Conservation (phyloP, 1,140 invertebrate species). For the Samia ricini region DNA sequence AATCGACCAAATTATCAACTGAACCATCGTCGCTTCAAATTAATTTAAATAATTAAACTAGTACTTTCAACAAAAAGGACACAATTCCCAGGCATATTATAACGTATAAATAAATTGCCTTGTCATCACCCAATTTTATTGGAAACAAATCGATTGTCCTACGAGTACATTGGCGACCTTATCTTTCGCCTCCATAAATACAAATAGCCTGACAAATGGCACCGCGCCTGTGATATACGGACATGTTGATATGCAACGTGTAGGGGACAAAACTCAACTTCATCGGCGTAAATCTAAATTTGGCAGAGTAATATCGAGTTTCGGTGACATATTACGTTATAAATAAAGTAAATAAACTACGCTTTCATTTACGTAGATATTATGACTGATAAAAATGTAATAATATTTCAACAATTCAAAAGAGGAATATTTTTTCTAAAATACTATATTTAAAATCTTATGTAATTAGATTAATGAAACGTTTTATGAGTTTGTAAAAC, state of each 20-base stretch:
- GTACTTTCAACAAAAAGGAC: not conserved
- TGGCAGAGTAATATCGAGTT: not conserved
- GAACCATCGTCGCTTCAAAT: no score
- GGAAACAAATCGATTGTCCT: conserved; percentile 4
- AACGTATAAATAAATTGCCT: conserved; percentile 3
- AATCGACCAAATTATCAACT: no score
- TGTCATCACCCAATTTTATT: conserved; percentile 11
- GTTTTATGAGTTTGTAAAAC: no score
- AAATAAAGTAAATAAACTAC: not conserved
- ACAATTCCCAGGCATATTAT: not conserved
- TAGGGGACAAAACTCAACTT: conserved; percentile 30
- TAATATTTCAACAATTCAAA: no score
- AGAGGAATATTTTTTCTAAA: no score
- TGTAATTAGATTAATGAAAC: no score
- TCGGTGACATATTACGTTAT: not conserved
- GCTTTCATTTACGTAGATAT: not conserved
- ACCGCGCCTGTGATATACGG: conserved; percentile 37
- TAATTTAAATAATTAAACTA: not conserved
- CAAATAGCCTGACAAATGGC: conserved; percentile 36
- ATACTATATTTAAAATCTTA: no score
- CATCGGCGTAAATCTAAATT: conserved; percentile 32
- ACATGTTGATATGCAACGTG: conserved; percentile 34
- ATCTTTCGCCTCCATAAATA: conserved; percentile 35
- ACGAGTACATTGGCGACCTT: conserved; percentile 23
- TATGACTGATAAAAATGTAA: no score